These are phyloP conservation scores for Drosophila kepulauana DNA, from an alignment of 1,140 invertebrate species.

Conservation along the genomic window DNA sequence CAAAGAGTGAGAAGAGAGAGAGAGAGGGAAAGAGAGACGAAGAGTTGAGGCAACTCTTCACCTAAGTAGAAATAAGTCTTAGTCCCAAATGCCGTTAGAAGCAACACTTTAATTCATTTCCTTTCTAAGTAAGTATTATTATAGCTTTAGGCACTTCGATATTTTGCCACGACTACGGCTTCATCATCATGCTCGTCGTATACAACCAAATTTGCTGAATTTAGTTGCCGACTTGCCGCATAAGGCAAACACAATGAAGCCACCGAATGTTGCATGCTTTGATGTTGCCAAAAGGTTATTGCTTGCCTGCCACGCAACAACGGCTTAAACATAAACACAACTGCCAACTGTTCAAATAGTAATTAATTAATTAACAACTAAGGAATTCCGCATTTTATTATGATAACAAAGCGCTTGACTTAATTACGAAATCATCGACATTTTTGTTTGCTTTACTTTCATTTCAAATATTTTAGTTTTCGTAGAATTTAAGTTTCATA, in stretches of 20 bases:
- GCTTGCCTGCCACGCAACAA: neutral
- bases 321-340: neutral
- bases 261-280: neutral
- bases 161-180: neutral
- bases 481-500: too few species aligned
- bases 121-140: conserved; percentile 22
- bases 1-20: conserved; percentile 9
- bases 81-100: conserved; percentile 11
- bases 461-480: too few species aligned
- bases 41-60: neutral
- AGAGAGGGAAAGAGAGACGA: neutral
- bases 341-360: neutral
- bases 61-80: conserved; percentile 16
- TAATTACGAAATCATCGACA: too few species aligned
- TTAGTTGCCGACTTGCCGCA: neutral
- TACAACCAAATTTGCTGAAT: neutral
- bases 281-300: neutral
- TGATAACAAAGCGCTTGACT: too few species aligned
- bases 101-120: conserved; percentile 33
- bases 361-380: neutral
- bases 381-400: neutral
- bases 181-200: neutral
- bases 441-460: too few species aligned
- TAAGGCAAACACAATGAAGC: neutral
- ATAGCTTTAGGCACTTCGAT: conserved; percentile 10